Evolutionary conservation across 2,888 invertebrate species (phyloP).

Genomic region (Tetrapedia diversipes): DNA sequence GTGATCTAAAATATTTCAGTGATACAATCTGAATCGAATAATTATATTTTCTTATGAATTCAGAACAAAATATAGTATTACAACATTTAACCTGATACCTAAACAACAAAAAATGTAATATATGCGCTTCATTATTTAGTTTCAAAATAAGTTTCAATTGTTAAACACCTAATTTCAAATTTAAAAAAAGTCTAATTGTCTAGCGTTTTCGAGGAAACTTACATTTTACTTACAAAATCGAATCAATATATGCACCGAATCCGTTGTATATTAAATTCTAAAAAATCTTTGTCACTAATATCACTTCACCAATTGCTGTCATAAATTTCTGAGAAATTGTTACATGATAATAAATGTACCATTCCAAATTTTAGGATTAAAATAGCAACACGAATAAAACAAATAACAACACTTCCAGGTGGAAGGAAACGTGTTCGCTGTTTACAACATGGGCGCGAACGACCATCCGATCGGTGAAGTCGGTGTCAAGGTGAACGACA

Average conservation of each 20-base stretch:
- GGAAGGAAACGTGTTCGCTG: constrained; percentile 95
- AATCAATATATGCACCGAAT: too few species aligned
- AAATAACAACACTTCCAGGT: constrained; percentile 86
- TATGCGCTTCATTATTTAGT: background rate
- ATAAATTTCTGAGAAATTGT: background rate
- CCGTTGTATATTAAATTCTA: background rate
- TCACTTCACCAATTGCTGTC: background rate
- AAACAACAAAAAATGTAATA: background rate
- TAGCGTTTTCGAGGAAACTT: too few species aligned
- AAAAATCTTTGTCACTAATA: background rate
- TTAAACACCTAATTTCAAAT: too few species aligned
- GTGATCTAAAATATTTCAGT: too few species aligned
- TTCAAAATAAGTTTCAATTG: background rate
- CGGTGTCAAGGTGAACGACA: constrained; percentile 95
- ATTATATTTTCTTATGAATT: background rate
- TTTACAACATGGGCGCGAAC: constrained; percentile 96
- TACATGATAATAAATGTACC: too few species aligned
- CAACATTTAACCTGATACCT: background rate
- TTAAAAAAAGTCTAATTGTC: too few species aligned
- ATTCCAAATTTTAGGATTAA: too few species aligned
- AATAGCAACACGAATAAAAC: too few species aligned
- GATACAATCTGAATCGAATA: background rate
- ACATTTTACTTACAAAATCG: too few species aligned
- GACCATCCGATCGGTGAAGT: constrained; percentile 96
- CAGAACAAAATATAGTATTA: too few species aligned